Percentiles rank a stretch among this genome's conserved stretches.
Conservation (phyloP, 1,140 invertebrate genomes). For the Scaptomyza pallida region DNA sequence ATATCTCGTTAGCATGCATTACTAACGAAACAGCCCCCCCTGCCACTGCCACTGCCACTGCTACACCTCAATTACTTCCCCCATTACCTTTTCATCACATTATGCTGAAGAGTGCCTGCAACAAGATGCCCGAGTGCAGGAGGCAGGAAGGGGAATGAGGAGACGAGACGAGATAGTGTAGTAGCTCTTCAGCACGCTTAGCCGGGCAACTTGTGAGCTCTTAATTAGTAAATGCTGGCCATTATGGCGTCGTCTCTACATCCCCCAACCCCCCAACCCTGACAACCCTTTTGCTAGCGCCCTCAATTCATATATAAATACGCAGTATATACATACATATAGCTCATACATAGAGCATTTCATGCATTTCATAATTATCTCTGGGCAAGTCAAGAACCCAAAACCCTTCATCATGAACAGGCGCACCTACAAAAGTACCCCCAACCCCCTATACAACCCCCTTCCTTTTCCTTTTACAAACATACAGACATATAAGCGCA, state of each 20-base stretch:
- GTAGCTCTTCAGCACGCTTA: constrained; percentile 67
- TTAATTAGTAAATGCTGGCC: constrained; percentile 79
- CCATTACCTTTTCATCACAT: constrained; percentile 3
- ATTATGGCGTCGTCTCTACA: constrained; percentile 64
- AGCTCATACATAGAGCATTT: constrained; percentile 73
- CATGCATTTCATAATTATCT: constrained; percentile 81
- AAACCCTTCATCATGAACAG: constrained; percentile 70
- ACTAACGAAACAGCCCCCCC: constrained; percentile 52
- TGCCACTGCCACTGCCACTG: background rate
- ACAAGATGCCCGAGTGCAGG: constrained; percentile 44
- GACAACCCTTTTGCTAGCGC: background rate
- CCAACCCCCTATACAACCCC: background rate
- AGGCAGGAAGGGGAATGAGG: background rate
- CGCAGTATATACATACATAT: constrained; percentile 65
- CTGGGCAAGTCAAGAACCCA: constrained; percentile 72
- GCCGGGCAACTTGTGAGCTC: constrained; percentile 71
- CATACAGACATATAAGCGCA: constrained; percentile 13
- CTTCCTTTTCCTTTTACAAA: background rate
- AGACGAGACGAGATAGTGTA: constrained; percentile 11
- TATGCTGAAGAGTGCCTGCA: constrained; percentile 37
- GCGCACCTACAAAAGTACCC: constrained; percentile 59
- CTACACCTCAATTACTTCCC: background rate
- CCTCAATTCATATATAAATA: constrained; percentile 32
- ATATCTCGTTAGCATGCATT: constrained; percentile 79
- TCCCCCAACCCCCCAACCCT: background rate